phyloP scores from a whole-genome alignment of 64 coral and sea anemone genomes.

The Cladopsammia gracilis region DNA sequence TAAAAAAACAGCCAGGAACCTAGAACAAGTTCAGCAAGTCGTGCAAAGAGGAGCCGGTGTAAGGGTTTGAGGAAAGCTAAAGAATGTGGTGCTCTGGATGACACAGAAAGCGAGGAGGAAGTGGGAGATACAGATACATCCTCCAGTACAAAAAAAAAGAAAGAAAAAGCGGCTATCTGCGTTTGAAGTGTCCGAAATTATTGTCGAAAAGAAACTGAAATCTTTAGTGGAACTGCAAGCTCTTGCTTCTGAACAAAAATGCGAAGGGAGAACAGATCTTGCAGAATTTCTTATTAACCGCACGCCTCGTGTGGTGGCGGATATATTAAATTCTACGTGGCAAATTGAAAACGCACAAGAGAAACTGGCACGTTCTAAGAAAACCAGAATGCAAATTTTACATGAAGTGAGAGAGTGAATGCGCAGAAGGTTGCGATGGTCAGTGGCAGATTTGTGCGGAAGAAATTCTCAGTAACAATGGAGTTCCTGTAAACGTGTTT shows the following conservation, averaged over 20 bases:
- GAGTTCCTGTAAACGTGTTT: no score
- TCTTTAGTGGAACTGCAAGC: background rate
- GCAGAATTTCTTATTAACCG: background rate
- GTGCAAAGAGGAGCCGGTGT: no score
- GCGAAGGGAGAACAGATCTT: conserved; percentile 13
- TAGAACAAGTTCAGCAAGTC: no score
- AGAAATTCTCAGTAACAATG: no score
- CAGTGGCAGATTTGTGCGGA: no score
- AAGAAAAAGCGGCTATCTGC: conserved; percentile 34
- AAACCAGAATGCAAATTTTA: no score
- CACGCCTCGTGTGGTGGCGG: background rate
- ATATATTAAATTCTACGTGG: background rate
- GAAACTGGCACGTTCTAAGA: no score
- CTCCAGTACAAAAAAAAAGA: background rate
- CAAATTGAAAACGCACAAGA: no score
- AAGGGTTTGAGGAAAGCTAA: background rate
- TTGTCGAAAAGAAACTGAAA: background rate
- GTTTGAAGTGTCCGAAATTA: background rate
- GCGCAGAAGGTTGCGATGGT: no score
- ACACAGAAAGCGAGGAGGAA: background rate
- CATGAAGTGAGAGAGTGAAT: no score
- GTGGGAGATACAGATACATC: background rate
- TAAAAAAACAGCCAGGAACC: no score
- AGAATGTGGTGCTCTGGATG: background rate
- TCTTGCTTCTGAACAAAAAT: conserved; percentile 29